A percentile compares a stretch with the other conserved stretches of the same genome.
Evolutionary conservation across 2,888 invertebrate genomes (phyloP).

Genomic region (Lycaena phlaeas): DNA sequence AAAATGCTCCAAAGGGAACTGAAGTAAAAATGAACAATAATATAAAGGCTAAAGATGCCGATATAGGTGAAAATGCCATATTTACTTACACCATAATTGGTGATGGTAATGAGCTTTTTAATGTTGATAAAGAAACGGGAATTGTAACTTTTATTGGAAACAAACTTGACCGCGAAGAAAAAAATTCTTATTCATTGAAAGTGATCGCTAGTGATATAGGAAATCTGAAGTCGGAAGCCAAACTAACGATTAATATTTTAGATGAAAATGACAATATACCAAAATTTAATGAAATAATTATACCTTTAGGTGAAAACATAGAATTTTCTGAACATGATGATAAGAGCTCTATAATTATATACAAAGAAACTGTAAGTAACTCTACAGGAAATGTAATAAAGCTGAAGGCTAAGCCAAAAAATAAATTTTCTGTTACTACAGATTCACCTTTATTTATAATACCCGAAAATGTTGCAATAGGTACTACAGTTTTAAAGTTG

Average conservation of each 20-base stretch:
- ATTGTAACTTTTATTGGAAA: constrained; percentile 71
- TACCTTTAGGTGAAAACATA: constrained; percentile 78
- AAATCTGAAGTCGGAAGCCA: constrained; percentile 81
- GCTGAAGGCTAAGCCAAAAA: constrained; percentile 45
- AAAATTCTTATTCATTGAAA: constrained; percentile 77
- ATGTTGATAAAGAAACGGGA: constrained; percentile 77
- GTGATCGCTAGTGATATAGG: constrained; percentile 85
- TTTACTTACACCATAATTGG: constrained; percentile 81
- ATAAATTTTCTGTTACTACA: constrained; percentile 44
- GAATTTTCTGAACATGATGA: constrained; percentile 77
- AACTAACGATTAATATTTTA: constrained; percentile 78
- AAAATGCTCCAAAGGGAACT: constrained; percentile 81
- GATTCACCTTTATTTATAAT: constrained; percentile 76
- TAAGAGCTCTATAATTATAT: constrained; percentile 57
- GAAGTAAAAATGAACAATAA: constrained; percentile 79
- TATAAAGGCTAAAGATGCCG: constrained; percentile 81
- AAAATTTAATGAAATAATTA: constrained; percentile 78
- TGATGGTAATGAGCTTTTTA: constrained; percentile 82
- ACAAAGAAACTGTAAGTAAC: constrained; percentile 49
- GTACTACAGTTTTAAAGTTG: constrained; percentile 78
- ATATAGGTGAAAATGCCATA: constrained; percentile 77
- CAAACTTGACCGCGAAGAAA: constrained; percentile 82
- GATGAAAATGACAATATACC: constrained; percentile 90
- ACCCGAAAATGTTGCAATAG: constrained; percentile 81
- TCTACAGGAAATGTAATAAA: constrained; percentile 36